Evolutionary conservation across 1,140 invertebrate species (phyloP).

Genomic region (Drosophila equinoxialis): DNA sequence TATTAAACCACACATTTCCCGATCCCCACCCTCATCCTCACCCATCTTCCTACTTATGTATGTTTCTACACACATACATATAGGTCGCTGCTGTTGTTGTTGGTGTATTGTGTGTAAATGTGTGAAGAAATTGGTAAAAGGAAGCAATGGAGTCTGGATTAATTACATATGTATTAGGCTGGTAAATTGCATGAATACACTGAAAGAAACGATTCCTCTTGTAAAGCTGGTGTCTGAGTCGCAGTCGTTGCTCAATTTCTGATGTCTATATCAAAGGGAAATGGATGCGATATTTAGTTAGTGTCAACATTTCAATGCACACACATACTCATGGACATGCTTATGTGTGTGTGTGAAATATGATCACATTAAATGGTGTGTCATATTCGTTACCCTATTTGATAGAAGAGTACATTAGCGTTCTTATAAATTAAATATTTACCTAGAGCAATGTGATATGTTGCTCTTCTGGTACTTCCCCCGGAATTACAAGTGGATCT

Average conservation of each 20-base stretch:
- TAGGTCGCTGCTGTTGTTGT: neutral
- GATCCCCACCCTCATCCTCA: slow-evolving; percentile 6
- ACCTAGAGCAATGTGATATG: neutral
- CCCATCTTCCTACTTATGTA: no score
- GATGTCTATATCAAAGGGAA: neutral
- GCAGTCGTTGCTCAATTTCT: neutral
- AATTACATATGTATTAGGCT: slow-evolving; percentile 3
- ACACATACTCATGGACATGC: neutral
- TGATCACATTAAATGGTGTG: neutral
- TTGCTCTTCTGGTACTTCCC: neutral
- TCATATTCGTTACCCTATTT: neutral
- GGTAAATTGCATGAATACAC: neutral
- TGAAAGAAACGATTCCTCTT: neutral
- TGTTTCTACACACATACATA: no score
- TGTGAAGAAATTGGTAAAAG: slow-evolving; percentile 40
- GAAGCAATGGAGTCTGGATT: slow-evolving; percentile 24
- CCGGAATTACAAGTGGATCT: neutral
- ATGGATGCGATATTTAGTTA: no score
- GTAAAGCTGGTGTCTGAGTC: no score
- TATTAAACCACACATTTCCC: neutral
- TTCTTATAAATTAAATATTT: neutral
- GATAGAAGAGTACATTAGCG: neutral
- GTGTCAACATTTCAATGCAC: no score
- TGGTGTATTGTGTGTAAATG: slow-evolving; percentile 44
- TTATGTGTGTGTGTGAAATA: neutral